phyloP scores from a whole-genome alignment of 2,888 invertebrate species.

The Eledone cirrhosa region DNA sequence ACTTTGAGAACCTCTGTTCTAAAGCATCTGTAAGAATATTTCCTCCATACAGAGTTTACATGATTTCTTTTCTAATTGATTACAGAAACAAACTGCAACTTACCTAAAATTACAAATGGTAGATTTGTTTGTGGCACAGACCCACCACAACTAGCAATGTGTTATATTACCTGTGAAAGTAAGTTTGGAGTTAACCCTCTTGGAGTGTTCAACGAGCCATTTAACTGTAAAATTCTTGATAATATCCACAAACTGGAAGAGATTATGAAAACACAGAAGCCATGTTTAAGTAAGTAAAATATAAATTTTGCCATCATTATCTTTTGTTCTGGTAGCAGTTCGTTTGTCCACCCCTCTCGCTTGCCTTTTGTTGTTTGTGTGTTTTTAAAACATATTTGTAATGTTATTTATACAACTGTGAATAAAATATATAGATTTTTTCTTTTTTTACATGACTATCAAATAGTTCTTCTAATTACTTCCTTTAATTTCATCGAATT shows the following conservation, averaged over 20 bases:
- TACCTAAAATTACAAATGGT: slow-evolving; percentile 51
- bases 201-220: slow-evolving; percentile 44
- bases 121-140: slow-evolving; percentile 49
- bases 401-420: no score
- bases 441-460: no score
- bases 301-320: no score
- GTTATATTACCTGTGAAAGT: slow-evolving; percentile 48
- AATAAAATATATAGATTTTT: no score
- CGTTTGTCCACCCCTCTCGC: no score
- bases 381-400: no score
- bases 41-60: neutral
- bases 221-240: slow-evolving; percentile 46
- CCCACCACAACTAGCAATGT: slow-evolving; percentile 36
- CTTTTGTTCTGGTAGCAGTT: no score
- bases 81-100: slow-evolving; percentile 47
- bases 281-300: slow-evolving; percentile 49
- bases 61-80: neutral
- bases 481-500: no score
- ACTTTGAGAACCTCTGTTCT: no score
- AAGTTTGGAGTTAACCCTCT: slow-evolving; percentile 50
- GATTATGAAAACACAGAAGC: slow-evolving; percentile 43
- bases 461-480: no score
- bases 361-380: no score
- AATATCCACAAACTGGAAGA: slow-evolving; percentile 44
- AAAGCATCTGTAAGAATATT: neutral